These are phyloP conservation scores for Nematopogon swammerdamellus DNA, from an alignment of 2,888 invertebrate species.

Conservation along the genomic window DNA sequence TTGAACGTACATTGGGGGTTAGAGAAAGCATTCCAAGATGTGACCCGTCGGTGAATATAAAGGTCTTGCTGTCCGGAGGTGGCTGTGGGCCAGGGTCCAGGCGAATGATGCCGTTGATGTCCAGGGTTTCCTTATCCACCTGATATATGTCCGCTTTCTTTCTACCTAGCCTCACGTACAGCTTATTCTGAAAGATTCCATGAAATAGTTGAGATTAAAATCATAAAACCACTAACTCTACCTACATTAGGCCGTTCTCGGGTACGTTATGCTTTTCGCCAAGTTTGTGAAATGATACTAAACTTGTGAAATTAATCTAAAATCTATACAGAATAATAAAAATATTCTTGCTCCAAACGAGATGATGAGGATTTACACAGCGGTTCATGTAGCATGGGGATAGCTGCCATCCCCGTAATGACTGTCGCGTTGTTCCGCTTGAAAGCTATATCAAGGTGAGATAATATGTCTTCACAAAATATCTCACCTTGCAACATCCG, in stretches of 20 bases:
- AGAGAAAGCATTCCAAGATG: constrained; percentile 50
- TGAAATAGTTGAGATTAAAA: constrained; percentile 8
- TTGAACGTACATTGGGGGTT: constrained; percentile 33
- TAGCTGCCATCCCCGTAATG: too few species aligned
- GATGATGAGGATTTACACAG: too few species aligned
- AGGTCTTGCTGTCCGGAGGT: constrained; percentile 32
- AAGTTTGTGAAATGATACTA: too few species aligned
- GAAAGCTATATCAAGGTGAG: too few species aligned
- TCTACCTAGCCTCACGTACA: constrained; percentile 70
- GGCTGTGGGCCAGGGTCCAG: constrained; percentile 30
- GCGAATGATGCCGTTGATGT: constrained; percentile 28
- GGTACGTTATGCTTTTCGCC: too few species aligned
- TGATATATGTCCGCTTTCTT: constrained; percentile 47
- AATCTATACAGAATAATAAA: too few species aligned
- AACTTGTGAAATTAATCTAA: too few species aligned
- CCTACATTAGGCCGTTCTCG: too few species aligned
- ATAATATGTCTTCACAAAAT: too few species aligned
- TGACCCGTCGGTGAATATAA: constrained; percentile 43
- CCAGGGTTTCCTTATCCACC: constrained; percentile 38
- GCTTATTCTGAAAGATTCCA: constrained; percentile 66
- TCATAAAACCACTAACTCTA: neutral
- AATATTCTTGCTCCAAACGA: too few species aligned
- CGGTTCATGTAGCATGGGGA: too few species aligned
- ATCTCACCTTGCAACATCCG: constrained; percentile 77
- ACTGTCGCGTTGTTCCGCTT: too few species aligned